Base-by-base conservation (phyloP, 2,888 invertebrate species). In the Amblyjoppa proteus region DNA sequence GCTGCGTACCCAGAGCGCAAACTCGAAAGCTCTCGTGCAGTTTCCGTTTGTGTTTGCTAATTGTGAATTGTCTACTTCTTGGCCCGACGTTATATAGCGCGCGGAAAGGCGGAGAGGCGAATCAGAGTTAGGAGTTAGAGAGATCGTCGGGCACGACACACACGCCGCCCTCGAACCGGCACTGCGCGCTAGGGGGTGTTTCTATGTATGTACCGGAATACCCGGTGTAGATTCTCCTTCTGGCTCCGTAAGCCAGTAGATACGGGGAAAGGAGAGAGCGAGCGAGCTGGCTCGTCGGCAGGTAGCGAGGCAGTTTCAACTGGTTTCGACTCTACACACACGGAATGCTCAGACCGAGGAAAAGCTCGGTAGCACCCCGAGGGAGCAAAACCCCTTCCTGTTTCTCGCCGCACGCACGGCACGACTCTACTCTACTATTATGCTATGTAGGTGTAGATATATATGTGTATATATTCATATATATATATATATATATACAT, bases 31-130 rank as follows among this genome's bases (percentile, higher is more conserved):
- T 90, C 93, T 92, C 91, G 91, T 92, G 89, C 45, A 45, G 13
- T 88, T 91, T 91, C 89, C 92, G 93, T 93, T 94, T 94, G 93
- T 93, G 92, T 94, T 94, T 94, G 93, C 93, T 94, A 94, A 94
- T 94, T 94, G 94, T 93, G 93, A 94, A 94, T 94, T 93, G 93
- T 94, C 94, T 93, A 92, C 91, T 93, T 92, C 91, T 92, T 92
- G 87, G 89, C 84, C 87, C 86, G 71, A 58, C 71, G 76, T 68
- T 11, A 53, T 5, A 38, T 11, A 20, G 53, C 64, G 64, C 20
- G n/a, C 9, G 64, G 49, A 49, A 53, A 31, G 74, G 70, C 49
- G 58, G 64, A 41, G 51, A 81, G 83, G 61, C 68, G 64, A 83
- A 41, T n/a, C 45, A 25, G 76, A 70, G 71, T 13, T 73, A 77